These are phyloP conservation scores for Sebastes nivosus DNA, from an alignment of 2,797 vertebrate species.

Conservation along the genomic window DNA sequence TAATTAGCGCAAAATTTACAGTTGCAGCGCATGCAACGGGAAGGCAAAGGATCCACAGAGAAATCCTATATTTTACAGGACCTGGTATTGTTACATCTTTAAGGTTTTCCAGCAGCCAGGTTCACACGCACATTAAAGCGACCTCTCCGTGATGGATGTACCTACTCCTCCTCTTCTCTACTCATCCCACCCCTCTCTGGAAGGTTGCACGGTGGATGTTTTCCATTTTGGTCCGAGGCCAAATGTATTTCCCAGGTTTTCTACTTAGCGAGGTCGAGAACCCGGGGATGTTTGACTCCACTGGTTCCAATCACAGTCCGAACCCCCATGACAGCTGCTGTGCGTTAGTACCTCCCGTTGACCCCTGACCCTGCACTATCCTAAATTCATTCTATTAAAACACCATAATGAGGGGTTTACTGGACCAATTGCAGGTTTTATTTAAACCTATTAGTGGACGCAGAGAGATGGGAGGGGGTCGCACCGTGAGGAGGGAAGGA, in stretches of 20 bases:
- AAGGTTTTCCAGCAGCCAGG: slow-evolving; percentile 15
- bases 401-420: slow-evolving; percentile 92
- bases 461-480: slow-evolving; percentile 49
- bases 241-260: slow-evolving; percentile 86
- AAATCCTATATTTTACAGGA: background rate
- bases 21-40: slow-evolving; percentile 19
- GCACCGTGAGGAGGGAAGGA: slow-evolving; percentile 2
- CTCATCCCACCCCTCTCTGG: slow-evolving; percentile 40
- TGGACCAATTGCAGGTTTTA: slow-evolving; percentile 91
- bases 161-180: slow-evolving; percentile 14
- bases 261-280: slow-evolving; percentile 77
- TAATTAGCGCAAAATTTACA: slow-evolving; percentile 61
- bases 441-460: slow-evolving; percentile 88
- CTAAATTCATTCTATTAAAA: slow-evolving; percentile 92
- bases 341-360: slow-evolving; percentile 85
- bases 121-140: slow-evolving; percentile 28
- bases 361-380: slow-evolving; percentile 85
- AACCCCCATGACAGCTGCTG: slow-evolving; percentile 83
- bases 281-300: slow-evolving; percentile 74
- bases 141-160: slow-evolving; percentile 38
- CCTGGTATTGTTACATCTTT: background rate
- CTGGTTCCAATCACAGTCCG: slow-evolving; percentile 82
- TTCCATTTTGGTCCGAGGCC: slow-evolving; percentile 72
- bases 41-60: background rate
- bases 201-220: slow-evolving; percentile 59